A percentile compares a stretch with the other conserved stretches of the same genome.
These are phyloP conservation scores for Oncorhynchus tshawytscha DNA, from an alignment of 2,113 vertebrate genomes.

Conservation along the genomic window DNA sequence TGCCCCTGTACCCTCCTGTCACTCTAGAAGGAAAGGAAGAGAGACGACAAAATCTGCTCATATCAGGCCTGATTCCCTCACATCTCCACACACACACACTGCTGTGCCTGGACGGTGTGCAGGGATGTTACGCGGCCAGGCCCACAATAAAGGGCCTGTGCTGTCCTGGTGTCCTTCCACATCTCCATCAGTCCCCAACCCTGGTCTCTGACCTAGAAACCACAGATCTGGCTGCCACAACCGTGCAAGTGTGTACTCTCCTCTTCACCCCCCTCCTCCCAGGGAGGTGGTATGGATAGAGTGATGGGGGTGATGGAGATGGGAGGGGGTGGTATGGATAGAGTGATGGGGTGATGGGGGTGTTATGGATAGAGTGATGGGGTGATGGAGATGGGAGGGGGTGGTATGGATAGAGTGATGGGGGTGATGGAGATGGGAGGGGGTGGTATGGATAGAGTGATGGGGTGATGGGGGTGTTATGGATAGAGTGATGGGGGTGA, in stretches of 20 bases:
- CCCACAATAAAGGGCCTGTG: conserved; percentile 1
- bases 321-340: no score
- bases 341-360: no score
- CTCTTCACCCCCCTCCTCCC: no score
- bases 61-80: conserved; percentile 26
- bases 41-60: conserved; percentile 10
- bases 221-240: not conserved
- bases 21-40: conserved; percentile 1
- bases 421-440: no score
- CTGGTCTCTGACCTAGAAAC: conserved; percentile 51
- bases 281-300: no score
- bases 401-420: no score
- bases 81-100: not conserved
- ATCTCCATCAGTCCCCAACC: conserved; percentile 41
- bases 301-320: no score
- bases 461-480: no score
- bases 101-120: not conserved
- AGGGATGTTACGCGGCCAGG: conserved; percentile 24
- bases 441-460: no score
- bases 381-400: no score
- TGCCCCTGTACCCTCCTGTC: not conserved
- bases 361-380: no score
- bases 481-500: no score
- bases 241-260: not conserved
- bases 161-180: conserved; percentile 14